These are phyloP conservation scores for Drosophila mettleri DNA, from an alignment of 2,888 invertebrate genomes.

Conservation along the genomic window DNA sequence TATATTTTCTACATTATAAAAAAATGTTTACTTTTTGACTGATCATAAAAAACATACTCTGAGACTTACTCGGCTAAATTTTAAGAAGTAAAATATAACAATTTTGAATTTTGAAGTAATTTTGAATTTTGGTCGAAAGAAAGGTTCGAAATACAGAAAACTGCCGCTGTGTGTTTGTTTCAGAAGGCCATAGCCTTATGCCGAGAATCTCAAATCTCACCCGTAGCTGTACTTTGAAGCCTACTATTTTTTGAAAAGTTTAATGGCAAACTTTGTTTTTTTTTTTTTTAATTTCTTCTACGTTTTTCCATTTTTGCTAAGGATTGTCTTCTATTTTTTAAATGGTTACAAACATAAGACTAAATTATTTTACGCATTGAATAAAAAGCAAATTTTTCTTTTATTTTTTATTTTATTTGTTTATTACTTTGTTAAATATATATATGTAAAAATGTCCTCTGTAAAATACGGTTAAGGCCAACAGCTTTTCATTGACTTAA, in stretches of 20 bases:
- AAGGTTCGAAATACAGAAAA: constrained; percentile 64
- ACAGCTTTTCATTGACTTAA: neutral
- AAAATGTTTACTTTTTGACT: neutral
- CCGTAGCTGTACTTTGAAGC: constrained; percentile 22
- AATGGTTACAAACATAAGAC: no score
- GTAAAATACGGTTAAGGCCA: neutral
- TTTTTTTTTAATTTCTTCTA: neutral
- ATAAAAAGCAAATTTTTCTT: constrained; percentile 17
- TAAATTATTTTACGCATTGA: no score
- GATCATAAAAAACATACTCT: neutral
- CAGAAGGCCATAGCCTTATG: neutral
- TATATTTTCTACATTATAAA: constrained; percentile 46
- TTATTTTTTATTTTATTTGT: neutral
- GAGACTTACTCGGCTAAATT: constrained; percentile 46
- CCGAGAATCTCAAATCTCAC: neutral
- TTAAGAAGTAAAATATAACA: constrained; percentile 16
- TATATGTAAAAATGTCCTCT: neutral
- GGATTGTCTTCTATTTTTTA: no score
- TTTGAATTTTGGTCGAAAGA: constrained; percentile 67
- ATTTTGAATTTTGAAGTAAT: constrained; percentile 34
- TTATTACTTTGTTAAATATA: neutral
- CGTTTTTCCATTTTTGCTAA: no score
- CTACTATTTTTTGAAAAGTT: constrained; percentile 32
- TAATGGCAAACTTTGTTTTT: constrained; percentile 8
- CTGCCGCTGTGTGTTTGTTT: constrained; percentile 47